Base-by-base conservation (phyloP, 2,888 invertebrate species). In the Patella depressa region DNA sequence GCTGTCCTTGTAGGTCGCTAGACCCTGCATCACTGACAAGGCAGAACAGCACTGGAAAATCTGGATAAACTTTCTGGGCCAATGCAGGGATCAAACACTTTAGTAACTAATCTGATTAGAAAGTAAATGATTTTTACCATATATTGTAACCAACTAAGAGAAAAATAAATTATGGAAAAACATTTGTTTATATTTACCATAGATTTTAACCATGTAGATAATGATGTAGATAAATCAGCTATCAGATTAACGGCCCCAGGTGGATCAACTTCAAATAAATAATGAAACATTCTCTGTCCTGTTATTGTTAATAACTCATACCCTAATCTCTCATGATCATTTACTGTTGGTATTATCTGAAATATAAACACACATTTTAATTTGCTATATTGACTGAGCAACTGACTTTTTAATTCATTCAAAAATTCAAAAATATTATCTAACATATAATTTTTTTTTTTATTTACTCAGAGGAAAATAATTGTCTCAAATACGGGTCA, bases 271-370 rank as follows among this genome's bases (percentile, higher is more conserved):
- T 92, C 92, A 81, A 91, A 94, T 79, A 94, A 94, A 85, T 93
- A 94, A 85, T 94, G 93, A 24, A 88, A 87, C 80, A 98, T 92
- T 82, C 98, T 93, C 89, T 95, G 95, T 9, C 96, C 96, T n/a
- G 95, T 96, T 76, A 98, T 94, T 53, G 95, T 94, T 53, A 97
- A 91, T 79, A 98, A 92, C 82, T 95, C 94, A 1, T 94, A 93
- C 14, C 96, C 94, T 78, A 97, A 91, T 71, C 93, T 92, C 85
- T 94, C 94, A n/a, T 94, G 94, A 80, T 96, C 95, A 77, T 93
- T 94, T 7, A 97, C 94, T 29, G 94, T 93, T 17, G 93, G 91
- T 54, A 96, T 92, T 74, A 95, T 92, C 93, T 95, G 82, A 34
- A 79, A 79, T 45, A 80, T 59, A 72, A 45, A 45, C 7, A 0